These are phyloP conservation scores for Chaetorhynchus papuensis DNA, from an alignment of 2,113 vertebrate genomes.

Conservation along the genomic window DNA sequence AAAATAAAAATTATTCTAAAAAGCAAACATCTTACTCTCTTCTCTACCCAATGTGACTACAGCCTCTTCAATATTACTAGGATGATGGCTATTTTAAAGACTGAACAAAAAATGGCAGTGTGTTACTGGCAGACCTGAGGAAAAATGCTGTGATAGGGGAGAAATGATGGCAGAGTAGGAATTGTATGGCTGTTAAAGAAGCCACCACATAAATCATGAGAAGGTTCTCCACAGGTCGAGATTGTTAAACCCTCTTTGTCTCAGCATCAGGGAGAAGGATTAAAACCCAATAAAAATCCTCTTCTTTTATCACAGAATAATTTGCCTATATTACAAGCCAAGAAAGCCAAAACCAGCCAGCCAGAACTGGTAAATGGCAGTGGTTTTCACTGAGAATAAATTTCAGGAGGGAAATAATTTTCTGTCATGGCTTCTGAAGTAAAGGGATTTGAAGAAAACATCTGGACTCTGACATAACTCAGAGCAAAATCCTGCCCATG, in stretches of 20 bases:
- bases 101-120: neutral
- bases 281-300: neutral
- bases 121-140: neutral
- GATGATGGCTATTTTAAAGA: neutral
- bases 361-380: neutral
- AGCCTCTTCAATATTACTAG: neutral
- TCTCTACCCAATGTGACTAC: neutral
- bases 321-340: neutral
- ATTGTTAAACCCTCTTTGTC: neutral
- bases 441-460: neutral
- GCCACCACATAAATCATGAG: neutral
- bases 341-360: neutral
- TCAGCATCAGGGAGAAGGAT: neutral
- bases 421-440: neutral
- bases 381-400: neutral
- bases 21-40: neutral
- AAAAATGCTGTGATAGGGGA: neutral
- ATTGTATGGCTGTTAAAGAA: neutral
- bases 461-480: neutral
- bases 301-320: neutral
- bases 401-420: neutral
- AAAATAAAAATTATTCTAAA: neutral
- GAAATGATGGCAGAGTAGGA: neutral
- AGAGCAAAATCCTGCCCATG: neutral
- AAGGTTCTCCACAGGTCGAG: neutral